These are phyloP conservation scores for Bufo gargarizans DNA, from an alignment of 2,113 vertebrate genomes.

Conservation along the genomic window DNA sequence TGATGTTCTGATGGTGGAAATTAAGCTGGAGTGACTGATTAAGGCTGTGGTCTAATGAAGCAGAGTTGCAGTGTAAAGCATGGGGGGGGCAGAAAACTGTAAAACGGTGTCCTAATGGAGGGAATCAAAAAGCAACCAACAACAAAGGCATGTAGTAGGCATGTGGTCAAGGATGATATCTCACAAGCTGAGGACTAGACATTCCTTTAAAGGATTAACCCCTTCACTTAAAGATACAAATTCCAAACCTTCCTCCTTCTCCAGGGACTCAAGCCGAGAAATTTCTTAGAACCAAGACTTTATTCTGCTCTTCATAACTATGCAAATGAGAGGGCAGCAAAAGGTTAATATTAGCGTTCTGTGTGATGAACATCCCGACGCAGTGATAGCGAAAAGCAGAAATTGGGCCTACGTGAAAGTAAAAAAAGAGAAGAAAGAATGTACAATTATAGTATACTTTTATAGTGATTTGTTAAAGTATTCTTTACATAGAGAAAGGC, in stretches of 20 bases:
- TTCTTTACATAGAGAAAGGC: too few species aligned
- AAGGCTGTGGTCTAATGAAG: too few species aligned
- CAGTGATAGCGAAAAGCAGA: slow-evolving; percentile 28
- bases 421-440: slow-evolving; percentile 40
- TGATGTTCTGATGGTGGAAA: too few species aligned
- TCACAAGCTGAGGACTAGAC: not conserved
- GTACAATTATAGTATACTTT: slow-evolving; percentile 26
- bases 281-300: not conserved
- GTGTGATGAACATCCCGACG: not conserved
- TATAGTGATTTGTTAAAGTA: too few species aligned
- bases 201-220: not conserved
- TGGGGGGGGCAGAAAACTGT: too few species aligned
- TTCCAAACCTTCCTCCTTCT: not conserved
- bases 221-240: not conserved
- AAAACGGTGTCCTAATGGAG: too few species aligned
- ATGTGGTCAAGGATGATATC: too few species aligned
- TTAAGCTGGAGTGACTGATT: too few species aligned
- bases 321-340: not conserved
- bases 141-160: too few species aligned
- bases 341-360: slow-evolving; percentile 5
- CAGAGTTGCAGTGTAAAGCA: too few species aligned
- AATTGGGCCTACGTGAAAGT: slow-evolving; percentile 34
- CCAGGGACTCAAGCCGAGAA: not conserved
- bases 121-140: too few species aligned
- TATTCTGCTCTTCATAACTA: not conserved